phyloP scores from a whole-genome alignment of 2,797 vertebrate species.

The Pangasius sanitwongsei region DNA sequence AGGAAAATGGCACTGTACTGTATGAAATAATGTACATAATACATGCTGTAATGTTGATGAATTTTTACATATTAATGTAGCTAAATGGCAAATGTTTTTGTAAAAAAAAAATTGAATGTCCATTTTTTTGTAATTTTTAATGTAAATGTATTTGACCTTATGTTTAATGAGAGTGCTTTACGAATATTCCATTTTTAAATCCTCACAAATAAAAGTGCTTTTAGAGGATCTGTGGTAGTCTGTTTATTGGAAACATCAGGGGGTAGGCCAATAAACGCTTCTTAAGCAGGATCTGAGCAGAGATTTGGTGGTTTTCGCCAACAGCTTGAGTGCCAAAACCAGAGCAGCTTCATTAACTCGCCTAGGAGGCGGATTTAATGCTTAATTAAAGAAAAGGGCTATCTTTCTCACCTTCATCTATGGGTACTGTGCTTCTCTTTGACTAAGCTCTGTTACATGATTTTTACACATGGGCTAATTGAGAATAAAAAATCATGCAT shows the following conservation, averaged over 20 bases:
- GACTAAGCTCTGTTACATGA: neutral
- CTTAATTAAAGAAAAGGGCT: constrained; percentile 59
- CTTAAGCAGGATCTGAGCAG: constrained; percentile 47
- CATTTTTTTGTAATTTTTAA: constrained; percentile 39
- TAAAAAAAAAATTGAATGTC: constrained; percentile 22
- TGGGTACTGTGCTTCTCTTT: constrained; percentile 31
- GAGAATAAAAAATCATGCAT: neutral
- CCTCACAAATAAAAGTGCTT: constrained; percentile 57
- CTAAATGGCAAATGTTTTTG: neutral
- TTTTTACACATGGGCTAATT: constrained; percentile 3
- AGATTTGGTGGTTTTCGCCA: constrained; percentile 49
- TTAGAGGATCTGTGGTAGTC: constrained; percentile 31
- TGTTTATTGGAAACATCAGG: constrained; percentile 54
- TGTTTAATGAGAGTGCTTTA: constrained; percentile 47
- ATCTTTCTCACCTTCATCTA: constrained; percentile 48
- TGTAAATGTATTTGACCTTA: constrained; percentile 51
- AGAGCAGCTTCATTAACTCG: constrained; percentile 56
- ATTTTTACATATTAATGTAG: neutral
- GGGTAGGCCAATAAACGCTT: constrained; percentile 52
- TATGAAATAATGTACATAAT: constrained; percentile 12
- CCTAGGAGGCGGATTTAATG: constrained; percentile 56
- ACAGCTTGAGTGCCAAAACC: constrained; percentile 49
- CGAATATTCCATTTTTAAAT: constrained; percentile 49
- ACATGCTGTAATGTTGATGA: neutral
- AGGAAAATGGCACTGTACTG: constrained; percentile 5